Percentiles rank a stretch among this genome's conserved stretches.
Conservation (phyloP, 2,113 vertebrate species). For the Ovibos moschatus region DNA sequence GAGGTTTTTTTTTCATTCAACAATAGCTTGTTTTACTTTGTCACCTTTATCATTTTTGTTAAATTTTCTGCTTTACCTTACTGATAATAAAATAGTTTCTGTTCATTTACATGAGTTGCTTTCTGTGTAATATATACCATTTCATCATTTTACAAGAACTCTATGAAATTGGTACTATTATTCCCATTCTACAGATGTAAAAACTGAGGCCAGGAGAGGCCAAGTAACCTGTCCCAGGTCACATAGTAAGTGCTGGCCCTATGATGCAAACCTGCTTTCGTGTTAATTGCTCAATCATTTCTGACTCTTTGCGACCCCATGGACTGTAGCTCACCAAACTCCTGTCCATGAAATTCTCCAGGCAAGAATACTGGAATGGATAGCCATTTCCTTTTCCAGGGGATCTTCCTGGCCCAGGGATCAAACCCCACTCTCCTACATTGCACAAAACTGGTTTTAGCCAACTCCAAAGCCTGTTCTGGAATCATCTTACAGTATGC, state of each 20-base stretch:
- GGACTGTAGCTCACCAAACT: not conserved
- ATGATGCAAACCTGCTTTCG: accelerated
- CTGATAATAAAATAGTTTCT: not conserved
- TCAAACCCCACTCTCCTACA: not conserved
- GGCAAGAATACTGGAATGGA: not conserved
- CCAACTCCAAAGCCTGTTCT: not conserved
- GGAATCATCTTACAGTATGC: accelerated
- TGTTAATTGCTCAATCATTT: not conserved
- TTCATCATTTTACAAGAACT: not conserved
- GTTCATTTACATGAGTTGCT: not conserved
- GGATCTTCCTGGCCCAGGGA: not conserved
- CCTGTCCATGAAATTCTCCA: not conserved
- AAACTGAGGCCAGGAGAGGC: not conserved
- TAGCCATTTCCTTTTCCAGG: not conserved
- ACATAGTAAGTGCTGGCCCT: too few species aligned
- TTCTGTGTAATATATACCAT: not conserved
- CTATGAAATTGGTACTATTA: not conserved
- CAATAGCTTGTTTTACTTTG: not conserved
- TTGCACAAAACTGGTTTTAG: not conserved
- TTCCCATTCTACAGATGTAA: not conserved
- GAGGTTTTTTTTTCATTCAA: not conserved
- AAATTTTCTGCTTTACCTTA: not conserved
- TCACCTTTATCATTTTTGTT: not conserved
- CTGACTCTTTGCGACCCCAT: not conserved
- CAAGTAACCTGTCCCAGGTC: not conserved